These are phyloP conservation scores for Cariama cristata DNA, from an alignment of 2,113 vertebrate genomes.

Conservation along the genomic window DNA sequence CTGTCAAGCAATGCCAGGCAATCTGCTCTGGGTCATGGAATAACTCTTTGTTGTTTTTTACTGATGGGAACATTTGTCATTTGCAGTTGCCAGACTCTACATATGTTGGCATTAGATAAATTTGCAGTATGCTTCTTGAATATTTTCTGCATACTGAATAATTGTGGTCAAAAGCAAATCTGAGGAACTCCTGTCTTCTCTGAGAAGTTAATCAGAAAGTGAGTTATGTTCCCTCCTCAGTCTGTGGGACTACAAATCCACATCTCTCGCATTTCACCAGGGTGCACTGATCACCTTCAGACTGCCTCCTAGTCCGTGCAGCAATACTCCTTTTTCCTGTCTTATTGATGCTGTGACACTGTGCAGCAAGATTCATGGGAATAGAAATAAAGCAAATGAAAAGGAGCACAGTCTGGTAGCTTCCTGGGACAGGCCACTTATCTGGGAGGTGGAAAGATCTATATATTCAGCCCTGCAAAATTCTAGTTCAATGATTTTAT, in stretches of 20 bases:
- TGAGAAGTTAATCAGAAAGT: not conserved
- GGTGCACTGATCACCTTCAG: not conserved
- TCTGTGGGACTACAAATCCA: not conserved
- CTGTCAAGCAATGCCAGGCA: not conserved
- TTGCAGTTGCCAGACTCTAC: conserved; percentile 21
- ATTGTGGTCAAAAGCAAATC: not conserved
- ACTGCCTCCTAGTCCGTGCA: not conserved
- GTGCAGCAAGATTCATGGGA: not conserved
- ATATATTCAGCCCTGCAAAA: not conserved
- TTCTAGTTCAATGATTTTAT: not conserved
- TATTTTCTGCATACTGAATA: not conserved
- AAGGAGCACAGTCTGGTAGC: not conserved
- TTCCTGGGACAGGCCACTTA: not conserved
- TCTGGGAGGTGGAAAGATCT: not conserved
- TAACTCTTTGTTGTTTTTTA: not conserved
- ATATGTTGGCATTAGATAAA: not conserved
- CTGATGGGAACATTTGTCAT: conserved; percentile 16
- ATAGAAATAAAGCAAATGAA: not conserved
- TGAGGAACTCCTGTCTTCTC: not conserved
- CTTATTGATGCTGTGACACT: not conserved
- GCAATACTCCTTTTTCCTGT: not conserved
- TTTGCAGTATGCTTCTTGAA: not conserved
- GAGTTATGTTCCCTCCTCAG: not conserved
- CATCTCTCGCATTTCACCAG: not conserved
- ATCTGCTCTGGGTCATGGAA: not conserved